These are phyloP conservation scores for Phragmatobia fuliginosa DNA, from an alignment of 2,888 invertebrate genomes.

Conservation along the genomic window DNA sequence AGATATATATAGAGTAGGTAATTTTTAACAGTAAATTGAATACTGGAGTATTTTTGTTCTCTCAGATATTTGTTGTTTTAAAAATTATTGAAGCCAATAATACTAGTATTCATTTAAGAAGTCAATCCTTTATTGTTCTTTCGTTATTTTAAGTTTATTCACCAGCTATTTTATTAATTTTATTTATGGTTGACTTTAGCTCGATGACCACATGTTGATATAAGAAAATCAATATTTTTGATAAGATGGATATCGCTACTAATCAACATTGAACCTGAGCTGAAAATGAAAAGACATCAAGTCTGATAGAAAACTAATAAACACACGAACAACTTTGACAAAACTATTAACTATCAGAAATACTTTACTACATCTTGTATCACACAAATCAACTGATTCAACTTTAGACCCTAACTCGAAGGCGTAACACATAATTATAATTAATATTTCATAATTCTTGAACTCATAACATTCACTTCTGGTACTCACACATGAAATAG, in stretches of 20 bases:
- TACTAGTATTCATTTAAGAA: too few species aligned
- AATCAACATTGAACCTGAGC: neutral
- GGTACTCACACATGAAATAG: neutral
- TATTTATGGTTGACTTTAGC: too few species aligned
- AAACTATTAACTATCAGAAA: neutral
- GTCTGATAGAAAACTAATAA: neutral
- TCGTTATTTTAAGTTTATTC: too few species aligned
- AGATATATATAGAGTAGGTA: too few species aligned
- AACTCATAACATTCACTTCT: neutral
- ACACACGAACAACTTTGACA: neutral
- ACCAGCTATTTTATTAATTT: too few species aligned
- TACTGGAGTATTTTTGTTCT: too few species aligned
- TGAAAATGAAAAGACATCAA: neutral
- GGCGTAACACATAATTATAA: neutral
- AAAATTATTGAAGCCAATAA: too few species aligned
- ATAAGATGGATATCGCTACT: neutral
- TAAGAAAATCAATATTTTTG: too few species aligned
- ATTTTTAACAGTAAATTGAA: too few species aligned
- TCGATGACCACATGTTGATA: too few species aligned
- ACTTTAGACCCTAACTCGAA: neutral
- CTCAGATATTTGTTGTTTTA: too few species aligned
- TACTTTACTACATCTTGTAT: neutral
- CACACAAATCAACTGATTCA: neutral
- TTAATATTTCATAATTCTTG: neutral
- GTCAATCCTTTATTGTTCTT: too few species aligned